A percentile compares a stretch with the other conserved stretches of the same genome.
Evolutionary conservation across 2,888 invertebrate genomes (phyloP).

Genomic region (Aethes cnicana): DNA sequence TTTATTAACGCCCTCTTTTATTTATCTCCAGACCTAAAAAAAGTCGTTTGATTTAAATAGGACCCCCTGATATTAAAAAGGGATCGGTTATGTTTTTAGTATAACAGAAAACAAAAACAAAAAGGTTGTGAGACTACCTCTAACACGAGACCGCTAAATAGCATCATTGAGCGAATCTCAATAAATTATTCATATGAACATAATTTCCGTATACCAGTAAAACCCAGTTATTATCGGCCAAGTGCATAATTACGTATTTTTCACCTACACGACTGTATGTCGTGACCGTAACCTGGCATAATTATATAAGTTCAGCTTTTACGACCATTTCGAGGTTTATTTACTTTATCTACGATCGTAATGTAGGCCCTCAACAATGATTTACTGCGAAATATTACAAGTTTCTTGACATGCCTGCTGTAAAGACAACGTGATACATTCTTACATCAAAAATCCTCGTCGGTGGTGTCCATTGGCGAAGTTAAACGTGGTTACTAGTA

Average conservation of each 20-base stretch:
- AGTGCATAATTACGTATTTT: conserved; percentile 6
- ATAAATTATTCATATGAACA: too few relatives aligned
- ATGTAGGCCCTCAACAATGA: conserved; percentile 9
- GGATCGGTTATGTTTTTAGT: conserved; percentile 37
- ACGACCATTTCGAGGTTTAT: conserved; percentile 13
- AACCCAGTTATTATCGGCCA: too few relatives aligned
- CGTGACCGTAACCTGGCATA: conserved; percentile 9
- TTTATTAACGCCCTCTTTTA: conserved; percentile 59
- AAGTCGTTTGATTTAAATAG: conserved; percentile 60
- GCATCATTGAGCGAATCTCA: too few relatives aligned
- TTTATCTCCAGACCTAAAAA: conserved; percentile 58
- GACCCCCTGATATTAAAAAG: conserved; percentile 43
- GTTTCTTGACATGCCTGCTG: background rate
- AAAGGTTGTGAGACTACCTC: too few relatives aligned
- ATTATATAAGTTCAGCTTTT: conserved; percentile 16
- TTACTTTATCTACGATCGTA: conserved; percentile 12
- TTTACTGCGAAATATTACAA: conserved; percentile 2
- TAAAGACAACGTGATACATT: too few relatives aligned
- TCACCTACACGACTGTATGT: background rate
- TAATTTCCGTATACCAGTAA: too few relatives aligned
- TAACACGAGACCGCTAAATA: too few relatives aligned
- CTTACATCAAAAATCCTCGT: too few relatives aligned
- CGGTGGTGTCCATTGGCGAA: too few relatives aligned
- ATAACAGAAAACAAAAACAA: too few relatives aligned
- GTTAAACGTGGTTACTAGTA: too few relatives aligned